phyloP scores from a whole-genome alignment of 2,113 vertebrate species.

The Lathamus discolor region DNA sequence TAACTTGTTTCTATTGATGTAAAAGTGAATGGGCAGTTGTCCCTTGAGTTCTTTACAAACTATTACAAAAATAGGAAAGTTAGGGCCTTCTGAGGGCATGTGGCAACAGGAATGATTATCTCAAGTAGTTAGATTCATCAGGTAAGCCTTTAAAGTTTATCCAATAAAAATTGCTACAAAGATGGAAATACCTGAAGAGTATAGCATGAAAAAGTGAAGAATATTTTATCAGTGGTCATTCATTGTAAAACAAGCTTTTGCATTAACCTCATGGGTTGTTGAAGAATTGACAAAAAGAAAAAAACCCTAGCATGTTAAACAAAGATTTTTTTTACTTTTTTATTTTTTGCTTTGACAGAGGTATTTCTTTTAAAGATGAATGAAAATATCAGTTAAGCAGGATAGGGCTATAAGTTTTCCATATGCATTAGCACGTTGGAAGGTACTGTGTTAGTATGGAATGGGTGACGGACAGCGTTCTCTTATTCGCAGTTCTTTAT shows the following conservation, averaged over 20 bases:
- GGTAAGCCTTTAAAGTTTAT: neutral
- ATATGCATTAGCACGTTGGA: constrained; percentile 21
- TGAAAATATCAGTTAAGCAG: neutral
- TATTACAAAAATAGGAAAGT: neutral
- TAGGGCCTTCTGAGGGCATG: neutral
- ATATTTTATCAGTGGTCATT: neutral
- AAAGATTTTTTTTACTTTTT: neutral
- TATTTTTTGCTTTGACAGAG: neutral
- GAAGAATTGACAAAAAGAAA: neutral
- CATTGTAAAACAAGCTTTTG: neutral
- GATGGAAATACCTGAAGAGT: neutral
- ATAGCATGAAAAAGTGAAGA: neutral
- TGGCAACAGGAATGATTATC: neutral
- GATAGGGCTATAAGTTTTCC: neutral
- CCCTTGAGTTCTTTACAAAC: neutral
- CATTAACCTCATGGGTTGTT: neutral
- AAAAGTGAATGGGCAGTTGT: neutral
- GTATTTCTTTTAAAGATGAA: neutral
- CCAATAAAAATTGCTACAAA: neutral
- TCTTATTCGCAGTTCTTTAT: constrained; percentile 80
- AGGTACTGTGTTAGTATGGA: constrained; percentile 58
- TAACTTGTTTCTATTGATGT: neutral
- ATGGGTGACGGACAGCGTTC: constrained; percentile 63
- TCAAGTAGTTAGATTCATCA: neutral
- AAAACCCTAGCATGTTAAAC: neutral